A percentile compares a stretch with the other conserved stretches of the same genome.
phyloP scores from a whole-genome alignment of 1,140 invertebrate genomes.

The Drosophila triauraria region DNA sequence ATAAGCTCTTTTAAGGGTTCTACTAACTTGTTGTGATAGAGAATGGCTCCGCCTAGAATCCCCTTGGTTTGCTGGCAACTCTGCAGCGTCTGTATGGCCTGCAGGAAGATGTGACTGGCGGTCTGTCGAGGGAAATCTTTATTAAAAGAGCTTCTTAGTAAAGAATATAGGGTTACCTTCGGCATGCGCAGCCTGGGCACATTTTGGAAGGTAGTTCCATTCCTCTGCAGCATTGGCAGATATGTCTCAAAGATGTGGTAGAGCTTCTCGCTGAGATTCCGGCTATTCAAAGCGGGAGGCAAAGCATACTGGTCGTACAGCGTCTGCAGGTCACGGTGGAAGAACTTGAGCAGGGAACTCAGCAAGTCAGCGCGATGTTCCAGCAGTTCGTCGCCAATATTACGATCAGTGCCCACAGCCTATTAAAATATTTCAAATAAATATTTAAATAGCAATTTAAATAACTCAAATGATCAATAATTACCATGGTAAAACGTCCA shows the following conservation, averaged over 20 bases:
- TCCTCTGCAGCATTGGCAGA: slow-evolving; percentile 91
- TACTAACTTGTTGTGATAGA: slow-evolving; percentile 93
- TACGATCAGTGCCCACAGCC: slow-evolving; percentile 94
- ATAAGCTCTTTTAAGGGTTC: not conserved
- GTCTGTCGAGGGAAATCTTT: slow-evolving; percentile 86
- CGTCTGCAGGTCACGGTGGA: slow-evolving; percentile 91
- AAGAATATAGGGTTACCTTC: slow-evolving; percentile 86
- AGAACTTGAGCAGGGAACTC: slow-evolving; percentile 90
- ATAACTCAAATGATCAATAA: no score
- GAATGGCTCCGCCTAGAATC: slow-evolving; percentile 91
- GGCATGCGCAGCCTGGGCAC: slow-evolving; percentile 91
- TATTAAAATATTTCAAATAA: slow-evolving; percentile 84
- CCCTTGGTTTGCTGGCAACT: slow-evolving; percentile 90
- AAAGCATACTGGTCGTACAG: slow-evolving; percentile 87
- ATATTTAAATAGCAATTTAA: no score
- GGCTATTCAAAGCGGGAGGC: slow-evolving; percentile 71
- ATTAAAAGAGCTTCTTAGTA: not conserved
- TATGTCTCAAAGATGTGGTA: slow-evolving; percentile 94
- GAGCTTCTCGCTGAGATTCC: slow-evolving; percentile 90
- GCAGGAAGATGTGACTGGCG: slow-evolving; percentile 92
- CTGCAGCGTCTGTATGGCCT: slow-evolving; percentile 92
- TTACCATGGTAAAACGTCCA: slow-evolving; percentile 91
- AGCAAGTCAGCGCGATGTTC: slow-evolving; percentile 90
- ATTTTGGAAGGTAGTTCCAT: slow-evolving; percentile 91
- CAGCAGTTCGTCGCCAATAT: slow-evolving; percentile 92